Evolutionary conservation across 2,113 vertebrate genomes (phyloP).

Genomic region (Verasper variegatus): DNA sequence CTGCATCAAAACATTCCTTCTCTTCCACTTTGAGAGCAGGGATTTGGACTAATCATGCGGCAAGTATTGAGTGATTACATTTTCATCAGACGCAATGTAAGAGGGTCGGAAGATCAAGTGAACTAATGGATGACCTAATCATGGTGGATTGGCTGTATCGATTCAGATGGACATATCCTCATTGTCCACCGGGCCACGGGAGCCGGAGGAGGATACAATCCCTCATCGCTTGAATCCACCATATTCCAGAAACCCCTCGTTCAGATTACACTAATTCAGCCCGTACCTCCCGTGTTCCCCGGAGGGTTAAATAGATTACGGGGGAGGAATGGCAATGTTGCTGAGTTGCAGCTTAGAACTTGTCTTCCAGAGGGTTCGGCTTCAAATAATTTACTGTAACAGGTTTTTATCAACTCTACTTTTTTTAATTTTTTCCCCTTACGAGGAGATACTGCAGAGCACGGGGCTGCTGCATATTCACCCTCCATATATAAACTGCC

Average conservation of each 20-base stretch:
- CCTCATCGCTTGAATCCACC: slow-evolving; percentile 56
- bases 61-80: slow-evolving; percentile 72
- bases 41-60: slow-evolving; percentile 66
- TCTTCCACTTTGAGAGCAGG: slow-evolving; percentile 25
- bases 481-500: slow-evolving; percentile 51
- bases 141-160: slow-evolving; percentile 72
- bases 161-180: slow-evolving; percentile 69
- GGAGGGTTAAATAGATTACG: slow-evolving; percentile 72
- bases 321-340: slow-evolving; percentile 65
- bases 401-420: slow-evolving; percentile 52
- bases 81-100: slow-evolving; percentile 70
- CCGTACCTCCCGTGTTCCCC: slow-evolving; percentile 57
- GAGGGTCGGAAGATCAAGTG: slow-evolving; percentile 74
- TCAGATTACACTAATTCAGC: slow-evolving; percentile 76
- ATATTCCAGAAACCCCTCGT: slow-evolving; percentile 61
- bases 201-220: slow-evolving; percentile 53
- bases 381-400: slow-evolving; percentile 65
- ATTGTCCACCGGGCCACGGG: slow-evolving; percentile 63
- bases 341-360: slow-evolving; percentile 72
- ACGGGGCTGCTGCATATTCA: not conserved
- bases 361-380: slow-evolving; percentile 61
- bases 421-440: slow-evolving; percentile 34
- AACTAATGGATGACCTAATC: slow-evolving; percentile 81
- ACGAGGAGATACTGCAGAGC: slow-evolving; percentile 13
- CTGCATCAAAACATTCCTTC: slow-evolving; percentile 53